phyloP scores from a whole-genome alignment of 1,140 invertebrate species.

The Chrysomallon squamiferum region DNA sequence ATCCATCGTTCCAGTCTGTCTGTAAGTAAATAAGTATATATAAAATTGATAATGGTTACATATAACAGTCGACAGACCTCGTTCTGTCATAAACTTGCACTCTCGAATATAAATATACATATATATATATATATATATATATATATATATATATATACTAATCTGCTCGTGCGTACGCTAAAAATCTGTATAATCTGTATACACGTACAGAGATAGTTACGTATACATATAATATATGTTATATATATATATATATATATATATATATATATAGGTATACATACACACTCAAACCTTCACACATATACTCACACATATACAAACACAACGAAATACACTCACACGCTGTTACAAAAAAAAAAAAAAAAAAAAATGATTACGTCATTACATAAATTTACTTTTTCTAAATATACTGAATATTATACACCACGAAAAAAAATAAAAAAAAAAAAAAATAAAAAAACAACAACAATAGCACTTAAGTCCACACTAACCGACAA shows the following conservation, averaged over 20 bases:
- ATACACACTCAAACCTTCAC: background rate
- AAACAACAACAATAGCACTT: too few species aligned
- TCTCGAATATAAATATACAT: background rate
- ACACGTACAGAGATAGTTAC: background rate
- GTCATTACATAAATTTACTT: too few species aligned
- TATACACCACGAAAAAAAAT: too few species aligned
- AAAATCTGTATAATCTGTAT: background rate
- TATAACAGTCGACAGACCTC: too few species aligned
- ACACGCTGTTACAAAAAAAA: background rate
- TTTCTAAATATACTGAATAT: too few species aligned
- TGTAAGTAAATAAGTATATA: too few species aligned
- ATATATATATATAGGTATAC: background rate
- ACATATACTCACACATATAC: background rate
- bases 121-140: too few species aligned
- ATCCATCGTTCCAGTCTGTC: conserved; percentile 97
- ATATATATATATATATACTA: background rate
- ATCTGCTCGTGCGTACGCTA: conserved; percentile 1
- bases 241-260: background rate
- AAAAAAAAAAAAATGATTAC: too few species aligned
- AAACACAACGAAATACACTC: background rate
- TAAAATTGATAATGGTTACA: background rate
- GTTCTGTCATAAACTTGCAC: too few species aligned
- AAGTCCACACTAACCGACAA: conserved; percentile 78
- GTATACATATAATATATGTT: background rate
- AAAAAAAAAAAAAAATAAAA: too few species aligned